Percentiles rank a stretch among this genome's conserved stretches.
phyloP scores from a whole-genome alignment of 2,113 vertebrate species.

The Orthochromis indermauri region DNA sequence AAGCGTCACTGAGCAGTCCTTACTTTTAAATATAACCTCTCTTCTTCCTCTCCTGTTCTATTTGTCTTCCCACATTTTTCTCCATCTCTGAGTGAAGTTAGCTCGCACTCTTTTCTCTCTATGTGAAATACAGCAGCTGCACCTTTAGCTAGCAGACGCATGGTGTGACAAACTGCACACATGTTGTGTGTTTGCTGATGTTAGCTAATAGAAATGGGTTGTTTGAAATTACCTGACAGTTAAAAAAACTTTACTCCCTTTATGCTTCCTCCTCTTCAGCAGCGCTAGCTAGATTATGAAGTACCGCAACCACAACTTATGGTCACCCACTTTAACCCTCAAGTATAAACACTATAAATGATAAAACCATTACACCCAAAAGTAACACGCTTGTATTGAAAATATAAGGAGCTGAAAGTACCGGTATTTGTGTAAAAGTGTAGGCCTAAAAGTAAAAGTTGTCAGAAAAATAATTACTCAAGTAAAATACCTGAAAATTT shows the following conservation, averaged over 20 bases:
- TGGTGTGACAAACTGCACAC: not conserved
- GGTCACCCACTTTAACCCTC: not conserved
- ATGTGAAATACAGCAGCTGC: not conserved
- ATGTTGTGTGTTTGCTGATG: not conserved
- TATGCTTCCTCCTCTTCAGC: not conserved
- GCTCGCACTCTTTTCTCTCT: not conserved
- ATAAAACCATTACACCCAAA: not conserved
- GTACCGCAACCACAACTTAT: not conserved
- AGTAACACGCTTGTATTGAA: accelerated
- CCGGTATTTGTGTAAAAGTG: not conserved
- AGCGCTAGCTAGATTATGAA: not conserved
- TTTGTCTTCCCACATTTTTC: not conserved
- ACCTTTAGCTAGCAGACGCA: not conserved
- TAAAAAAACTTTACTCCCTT: not conserved
- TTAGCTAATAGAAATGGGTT: accelerated
- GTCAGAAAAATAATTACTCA: not conserved
- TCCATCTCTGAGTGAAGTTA: not conserved
- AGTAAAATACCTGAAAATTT: accelerated
- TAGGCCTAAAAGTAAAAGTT: not conserved
- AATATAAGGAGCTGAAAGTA: not conserved
- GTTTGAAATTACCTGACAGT: not conserved
- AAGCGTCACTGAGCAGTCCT: not conserved
- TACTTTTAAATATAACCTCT: not conserved
- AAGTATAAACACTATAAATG: not conserved
- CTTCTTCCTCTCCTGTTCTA: not conserved